phyloP scores from a whole-genome alignment of 2,113 vertebrate species.

The Athene noctua region DNA sequence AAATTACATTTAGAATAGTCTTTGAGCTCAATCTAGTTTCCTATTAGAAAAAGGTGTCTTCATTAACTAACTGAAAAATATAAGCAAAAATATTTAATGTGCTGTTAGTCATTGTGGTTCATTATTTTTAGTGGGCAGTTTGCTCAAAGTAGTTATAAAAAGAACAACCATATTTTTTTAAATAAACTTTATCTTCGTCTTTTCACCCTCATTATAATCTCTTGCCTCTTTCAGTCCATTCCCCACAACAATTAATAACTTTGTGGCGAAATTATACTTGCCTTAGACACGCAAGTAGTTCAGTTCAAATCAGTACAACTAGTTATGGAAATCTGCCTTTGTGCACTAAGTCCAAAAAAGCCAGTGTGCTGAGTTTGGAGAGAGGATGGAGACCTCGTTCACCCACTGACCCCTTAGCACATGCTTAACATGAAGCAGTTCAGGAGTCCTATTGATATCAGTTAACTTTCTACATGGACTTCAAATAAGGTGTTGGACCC shows the following conservation, averaged over 20 bases:
- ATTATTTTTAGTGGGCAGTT: constrained; percentile 1
- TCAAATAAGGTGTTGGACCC: not conserved
- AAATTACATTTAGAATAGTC: not conserved
- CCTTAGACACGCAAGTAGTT: not conserved
- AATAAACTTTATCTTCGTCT: not conserved
- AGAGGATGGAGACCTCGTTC: not conserved
- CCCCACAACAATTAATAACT: not conserved
- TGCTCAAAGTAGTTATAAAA: constrained; percentile 35
- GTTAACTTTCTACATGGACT: not conserved
- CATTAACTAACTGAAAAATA: constrained; percentile 26
- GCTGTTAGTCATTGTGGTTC: constrained; percentile 21
- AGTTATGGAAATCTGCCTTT: not conserved
- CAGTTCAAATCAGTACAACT: not conserved
- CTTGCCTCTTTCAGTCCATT: not conserved
- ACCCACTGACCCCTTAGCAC: not conserved
- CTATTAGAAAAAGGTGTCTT: constrained; percentile 1
- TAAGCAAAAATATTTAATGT: not conserved
- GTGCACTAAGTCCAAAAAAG: not conserved
- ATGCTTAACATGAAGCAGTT: not conserved
- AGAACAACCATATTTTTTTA: not conserved
- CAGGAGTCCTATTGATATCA: not conserved
- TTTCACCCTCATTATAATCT: not conserved
- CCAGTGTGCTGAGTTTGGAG: not conserved
- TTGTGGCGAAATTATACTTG: not conserved
- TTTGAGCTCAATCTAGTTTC: constrained; percentile 22